A percentile compares a stretch with the other conserved stretches of the same genome.
Evolutionary conservation across 2,888 invertebrate genomes (phyloP).

Genomic region (Trichogramma evanescens): DNA sequence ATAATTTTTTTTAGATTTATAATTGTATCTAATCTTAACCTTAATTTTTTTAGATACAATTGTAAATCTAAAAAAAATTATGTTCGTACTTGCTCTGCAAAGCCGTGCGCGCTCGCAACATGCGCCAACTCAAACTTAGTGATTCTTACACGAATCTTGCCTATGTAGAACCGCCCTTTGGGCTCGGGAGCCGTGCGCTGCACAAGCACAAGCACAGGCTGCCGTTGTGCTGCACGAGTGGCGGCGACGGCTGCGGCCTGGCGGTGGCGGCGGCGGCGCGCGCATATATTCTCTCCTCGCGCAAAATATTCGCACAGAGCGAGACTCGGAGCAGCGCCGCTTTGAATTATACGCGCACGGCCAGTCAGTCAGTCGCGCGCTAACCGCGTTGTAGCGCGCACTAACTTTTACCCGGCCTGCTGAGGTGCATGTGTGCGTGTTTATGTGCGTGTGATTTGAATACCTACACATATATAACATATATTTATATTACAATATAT

Average conservation of each 20-base stretch:
- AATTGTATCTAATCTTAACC: no score
- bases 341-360: no score
- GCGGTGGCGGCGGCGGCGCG: background rate
- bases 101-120: no score
- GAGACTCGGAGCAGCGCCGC: no score
- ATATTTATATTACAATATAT: background rate
- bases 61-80: no score
- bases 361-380: conserved; percentile 38
- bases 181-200: background rate
- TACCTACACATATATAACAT: background rate
- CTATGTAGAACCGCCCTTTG: no score
- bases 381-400: conserved; percentile 40
- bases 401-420: background rate
- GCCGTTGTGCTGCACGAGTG: background rate
- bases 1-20: no score
- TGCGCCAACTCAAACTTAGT: no score
- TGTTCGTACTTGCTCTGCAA: no score
- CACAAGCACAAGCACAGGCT: background rate
- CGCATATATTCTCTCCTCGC: background rate
- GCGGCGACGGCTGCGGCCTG: background rate
- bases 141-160: no score
- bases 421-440: background rate
- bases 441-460: background rate
- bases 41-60: no score
- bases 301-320: no score